Percentiles rank a stretch among this genome's conserved stretches.
Conservation (phyloP, 1,140 invertebrate genomes). For the Tetragonula clypearis region DNA sequence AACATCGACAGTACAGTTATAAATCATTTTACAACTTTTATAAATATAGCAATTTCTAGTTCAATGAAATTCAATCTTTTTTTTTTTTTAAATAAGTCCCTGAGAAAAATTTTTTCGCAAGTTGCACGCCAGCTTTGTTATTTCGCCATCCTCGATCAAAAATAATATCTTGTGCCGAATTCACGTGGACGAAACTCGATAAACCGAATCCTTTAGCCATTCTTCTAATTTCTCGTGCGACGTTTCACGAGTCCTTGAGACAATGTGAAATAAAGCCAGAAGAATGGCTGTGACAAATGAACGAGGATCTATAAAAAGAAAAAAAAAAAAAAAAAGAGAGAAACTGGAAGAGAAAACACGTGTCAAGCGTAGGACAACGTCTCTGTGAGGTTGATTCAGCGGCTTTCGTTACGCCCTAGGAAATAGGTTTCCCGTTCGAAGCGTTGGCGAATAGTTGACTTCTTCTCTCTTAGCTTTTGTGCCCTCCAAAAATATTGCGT, state of each 20-base stretch:
- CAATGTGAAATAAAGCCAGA: background rate
- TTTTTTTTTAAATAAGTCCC: no score
- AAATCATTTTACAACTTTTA: no score
- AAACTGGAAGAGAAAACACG: conserved; percentile 2
- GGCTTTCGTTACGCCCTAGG: conserved; percentile 11
- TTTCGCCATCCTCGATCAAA: no score
- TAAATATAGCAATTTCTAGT: background rate
- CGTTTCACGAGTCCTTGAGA: background rate
- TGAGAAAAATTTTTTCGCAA: no score
- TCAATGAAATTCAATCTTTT: no score
- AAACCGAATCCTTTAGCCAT: background rate
- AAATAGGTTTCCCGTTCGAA: conserved; percentile 18
- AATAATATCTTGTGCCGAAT: background rate
- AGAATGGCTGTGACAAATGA: background rate
- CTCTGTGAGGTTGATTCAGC: background rate
- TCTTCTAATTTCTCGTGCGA: background rate
- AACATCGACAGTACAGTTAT: no score
- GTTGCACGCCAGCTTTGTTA: no score
- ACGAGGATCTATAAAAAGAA: no score
- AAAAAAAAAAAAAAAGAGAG: background rate
- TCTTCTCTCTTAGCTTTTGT: background rate
- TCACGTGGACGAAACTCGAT: background rate
- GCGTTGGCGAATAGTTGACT: background rate
- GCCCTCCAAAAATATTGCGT: background rate
- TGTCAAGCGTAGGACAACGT: background rate